These are phyloP conservation scores for Pomacea canaliculata DNA, from an alignment of 2,888 invertebrate species.

Conservation along the genomic window DNA sequence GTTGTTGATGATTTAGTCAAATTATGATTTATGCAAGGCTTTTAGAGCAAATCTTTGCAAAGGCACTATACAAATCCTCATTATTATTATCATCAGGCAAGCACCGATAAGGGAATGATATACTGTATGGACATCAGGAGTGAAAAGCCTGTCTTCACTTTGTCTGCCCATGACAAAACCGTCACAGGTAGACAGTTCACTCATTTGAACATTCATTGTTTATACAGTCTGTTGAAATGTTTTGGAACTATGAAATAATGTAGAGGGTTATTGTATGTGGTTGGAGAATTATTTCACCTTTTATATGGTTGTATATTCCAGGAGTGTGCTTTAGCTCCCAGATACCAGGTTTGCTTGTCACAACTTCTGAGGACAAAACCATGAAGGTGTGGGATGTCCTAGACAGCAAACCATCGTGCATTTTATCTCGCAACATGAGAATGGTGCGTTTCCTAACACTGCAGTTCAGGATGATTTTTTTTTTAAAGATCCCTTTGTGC, in stretches of 20 bases:
- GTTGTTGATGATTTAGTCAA: slow-evolving; percentile 24
- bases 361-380: slow-evolving; percentile 84
- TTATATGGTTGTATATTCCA: neutral
- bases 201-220: neutral
- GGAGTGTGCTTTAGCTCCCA: slow-evolving; percentile 33
- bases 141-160: slow-evolving; percentile 77
- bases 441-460: slow-evolving; percentile 72
- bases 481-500: neutral
- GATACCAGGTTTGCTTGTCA: slow-evolving; percentile 82
- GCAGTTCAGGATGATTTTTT: neutral
- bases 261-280: too few species aligned
- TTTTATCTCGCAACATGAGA: slow-evolving; percentile 74
- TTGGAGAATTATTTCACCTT: neutral
- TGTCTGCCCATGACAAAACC: slow-evolving; percentile 86
- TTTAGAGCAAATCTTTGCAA: too few species aligned
- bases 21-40: too few species aligned
- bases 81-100: slow-evolving; percentile 65
- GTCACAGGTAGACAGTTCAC: slow-evolving; percentile 77
- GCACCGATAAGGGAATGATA: slow-evolving; percentile 76
- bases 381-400: slow-evolving; percentile 86
- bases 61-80: too few species aligned
- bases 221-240: neutral
- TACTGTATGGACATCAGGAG: slow-evolving; percentile 82
- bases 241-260: neutral
- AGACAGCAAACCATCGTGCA: slow-evolving; percentile 55